A percentile compares a stretch with the other conserved stretches of the same genome.
Conservation (phyloP, 2,797 vertebrate genomes). For the Onychomys torridus region DNA sequence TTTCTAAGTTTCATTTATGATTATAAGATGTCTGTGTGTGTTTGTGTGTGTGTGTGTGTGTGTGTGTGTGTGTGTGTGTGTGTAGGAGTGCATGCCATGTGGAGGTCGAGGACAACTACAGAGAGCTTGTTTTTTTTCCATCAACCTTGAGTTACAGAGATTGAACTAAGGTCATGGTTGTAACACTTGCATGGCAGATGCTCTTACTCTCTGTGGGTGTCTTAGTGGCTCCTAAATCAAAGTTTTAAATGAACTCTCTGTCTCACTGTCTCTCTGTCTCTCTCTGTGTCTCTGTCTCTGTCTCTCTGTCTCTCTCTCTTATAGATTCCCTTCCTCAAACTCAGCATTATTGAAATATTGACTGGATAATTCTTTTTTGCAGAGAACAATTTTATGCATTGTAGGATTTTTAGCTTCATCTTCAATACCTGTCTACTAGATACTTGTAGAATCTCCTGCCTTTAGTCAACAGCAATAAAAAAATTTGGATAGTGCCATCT, state of each 20-base stretch:
- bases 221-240: not conserved
- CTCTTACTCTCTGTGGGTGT: not conserved
- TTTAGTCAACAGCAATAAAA: not conserved
- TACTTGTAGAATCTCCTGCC: not conserved
- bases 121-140: not conserved
- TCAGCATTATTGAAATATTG: not conserved
- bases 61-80: not conserved
- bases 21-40: not conserved
- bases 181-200: not conserved
- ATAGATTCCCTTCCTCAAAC: not conserved
- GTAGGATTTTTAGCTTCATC: not conserved
- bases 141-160: not conserved
- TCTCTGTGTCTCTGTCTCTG: too few relatives aligned
- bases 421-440: not conserved
- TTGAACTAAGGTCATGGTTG: not conserved
- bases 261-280: too few relatives aligned
- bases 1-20: not conserved
- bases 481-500: not conserved
- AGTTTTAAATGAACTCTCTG: not conserved
- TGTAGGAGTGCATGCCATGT: not conserved
- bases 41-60: not conserved
- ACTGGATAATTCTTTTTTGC: not conserved
- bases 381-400: not conserved
- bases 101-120: not conserved
- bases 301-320: too few relatives aligned